Evolutionary conservation across 2,888 invertebrate species (phyloP).

Genomic region (Blera fallax): DNA sequence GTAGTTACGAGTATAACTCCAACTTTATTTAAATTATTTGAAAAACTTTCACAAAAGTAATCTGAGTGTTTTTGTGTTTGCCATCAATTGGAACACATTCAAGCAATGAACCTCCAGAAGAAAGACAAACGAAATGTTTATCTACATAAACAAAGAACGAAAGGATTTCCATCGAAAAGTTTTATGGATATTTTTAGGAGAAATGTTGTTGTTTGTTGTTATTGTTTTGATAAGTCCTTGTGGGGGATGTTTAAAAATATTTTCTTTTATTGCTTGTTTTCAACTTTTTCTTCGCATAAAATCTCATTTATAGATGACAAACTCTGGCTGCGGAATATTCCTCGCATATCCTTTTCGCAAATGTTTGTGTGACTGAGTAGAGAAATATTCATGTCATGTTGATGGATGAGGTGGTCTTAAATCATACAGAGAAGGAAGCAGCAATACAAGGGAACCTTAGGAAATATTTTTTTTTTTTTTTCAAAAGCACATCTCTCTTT

Average conservation of each 20-base stretch:
- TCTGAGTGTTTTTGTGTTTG: neutral
- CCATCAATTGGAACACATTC: neutral
- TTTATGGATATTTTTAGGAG: neutral
- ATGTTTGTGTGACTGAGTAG: too few species aligned
- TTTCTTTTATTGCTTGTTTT: neutral
- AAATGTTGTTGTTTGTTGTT: neutral
- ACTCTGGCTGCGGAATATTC: neutral
- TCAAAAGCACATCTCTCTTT: too few species aligned
- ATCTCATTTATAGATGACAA: neutral
- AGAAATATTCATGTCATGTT: neutral
- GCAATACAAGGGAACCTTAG: too few species aligned
- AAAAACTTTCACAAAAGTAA: neutral
- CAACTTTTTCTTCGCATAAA: neutral
- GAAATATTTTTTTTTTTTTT: too few species aligned
- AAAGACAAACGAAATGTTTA: neutral
- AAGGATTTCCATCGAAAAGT: neutral
- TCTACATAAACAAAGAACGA: neutral
- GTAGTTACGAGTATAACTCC: constrained; percentile 32
- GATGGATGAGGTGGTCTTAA: neutral
- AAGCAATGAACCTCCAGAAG: neutral
- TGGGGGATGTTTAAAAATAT: neutral
- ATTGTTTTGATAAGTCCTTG: neutral
- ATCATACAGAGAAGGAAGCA: neutral
- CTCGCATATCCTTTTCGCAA: neutral
- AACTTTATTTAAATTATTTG: constrained; percentile 25